Base-by-base conservation (phyloP, 1,140 invertebrate species). In the Pectinophora gossypiella region DNA sequence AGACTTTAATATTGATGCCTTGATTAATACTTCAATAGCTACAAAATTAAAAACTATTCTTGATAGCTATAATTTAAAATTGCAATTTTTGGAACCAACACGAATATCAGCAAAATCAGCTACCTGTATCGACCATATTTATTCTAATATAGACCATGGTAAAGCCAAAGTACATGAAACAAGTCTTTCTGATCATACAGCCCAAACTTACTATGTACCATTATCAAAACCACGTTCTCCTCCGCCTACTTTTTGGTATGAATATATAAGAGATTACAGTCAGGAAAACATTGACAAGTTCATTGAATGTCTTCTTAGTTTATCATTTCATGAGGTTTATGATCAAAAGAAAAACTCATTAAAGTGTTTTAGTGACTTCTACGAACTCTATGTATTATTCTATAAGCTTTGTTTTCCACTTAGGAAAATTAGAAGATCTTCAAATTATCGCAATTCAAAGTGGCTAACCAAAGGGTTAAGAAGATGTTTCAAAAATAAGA, bases 331-430 rank as follows among this genome's bases (percentile, higher is more conserved):
- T 19, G 32, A 48, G 0, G 13, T 48, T 9, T 38, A 32, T 13
- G 12, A 38, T 0, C 13, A 36, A 15, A 3, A 35, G 1, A 12
- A 12, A 9, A 27, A 32, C 1, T 22, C 46, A 3, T 19, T 18
- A 1, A n/a, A 38, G n/a, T 21, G 27, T 18, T 48, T 48, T 20
- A 36, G 38, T 12, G 6, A 12, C 2, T 48, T 48, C 32, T 48
- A 48, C 13, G 47, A 48, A 10, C 9, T 38, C 2, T 48, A 6
- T 48, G 10, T 38, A 10, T 32, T 48, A 3, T 20, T 20, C n/a
- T 48, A 48, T 38, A 19, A 48, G 7, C 38, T 38, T 6, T 48
- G 47, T 36, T 48, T 48, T 38, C 46, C 46, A 5, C 1, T 48
- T 12, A 35, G 19, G 0, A 32, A 13, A 49, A 9, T 40, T 3